A percentile compares a stretch with the other conserved stretches of the same genome.
These are phyloP conservation scores for Peromyscus melanophrys DNA, from an alignment of 2,797 vertebrate genomes.

Conservation along the genomic window DNA sequence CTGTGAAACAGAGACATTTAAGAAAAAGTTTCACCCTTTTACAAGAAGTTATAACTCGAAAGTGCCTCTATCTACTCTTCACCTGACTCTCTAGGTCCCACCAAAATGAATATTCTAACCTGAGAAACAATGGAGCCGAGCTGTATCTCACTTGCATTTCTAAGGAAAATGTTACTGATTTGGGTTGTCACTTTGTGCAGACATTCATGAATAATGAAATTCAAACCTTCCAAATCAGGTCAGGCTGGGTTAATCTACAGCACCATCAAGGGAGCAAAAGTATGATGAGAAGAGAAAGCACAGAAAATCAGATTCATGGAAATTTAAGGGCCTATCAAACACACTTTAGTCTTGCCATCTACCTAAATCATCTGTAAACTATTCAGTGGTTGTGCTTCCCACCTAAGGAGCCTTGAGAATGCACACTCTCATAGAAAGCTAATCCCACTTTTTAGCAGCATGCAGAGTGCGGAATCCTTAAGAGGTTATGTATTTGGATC, in stretches of 20 bases:
- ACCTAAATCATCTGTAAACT: conserved; percentile 40
- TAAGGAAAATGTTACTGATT: neutral
- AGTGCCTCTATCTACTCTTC: neutral
- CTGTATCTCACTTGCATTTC: neutral
- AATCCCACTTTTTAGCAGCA: neutral
- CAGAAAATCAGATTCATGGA: neutral
- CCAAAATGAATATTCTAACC: neutral
- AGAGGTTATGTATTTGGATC: neutral
- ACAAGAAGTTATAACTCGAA: neutral
- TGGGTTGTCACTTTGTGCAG: neutral
- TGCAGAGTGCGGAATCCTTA: neutral
- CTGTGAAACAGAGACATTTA: neutral
- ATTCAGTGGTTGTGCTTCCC: neutral
- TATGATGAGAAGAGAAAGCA: neutral
- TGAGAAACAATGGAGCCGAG: neutral
- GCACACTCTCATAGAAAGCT: conserved; percentile 6
- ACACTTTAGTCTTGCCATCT: neutral
- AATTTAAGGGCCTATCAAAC: neutral
- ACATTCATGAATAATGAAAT: neutral
- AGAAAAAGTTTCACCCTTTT: neutral
- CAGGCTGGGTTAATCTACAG: neutral
- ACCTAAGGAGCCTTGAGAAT: neutral
- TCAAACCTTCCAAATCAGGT: neutral
- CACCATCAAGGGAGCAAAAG: neutral
- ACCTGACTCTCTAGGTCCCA: neutral